Conservation (phyloP, 2,113 vertebrate species). For the Megaceryle maxima region DNA sequence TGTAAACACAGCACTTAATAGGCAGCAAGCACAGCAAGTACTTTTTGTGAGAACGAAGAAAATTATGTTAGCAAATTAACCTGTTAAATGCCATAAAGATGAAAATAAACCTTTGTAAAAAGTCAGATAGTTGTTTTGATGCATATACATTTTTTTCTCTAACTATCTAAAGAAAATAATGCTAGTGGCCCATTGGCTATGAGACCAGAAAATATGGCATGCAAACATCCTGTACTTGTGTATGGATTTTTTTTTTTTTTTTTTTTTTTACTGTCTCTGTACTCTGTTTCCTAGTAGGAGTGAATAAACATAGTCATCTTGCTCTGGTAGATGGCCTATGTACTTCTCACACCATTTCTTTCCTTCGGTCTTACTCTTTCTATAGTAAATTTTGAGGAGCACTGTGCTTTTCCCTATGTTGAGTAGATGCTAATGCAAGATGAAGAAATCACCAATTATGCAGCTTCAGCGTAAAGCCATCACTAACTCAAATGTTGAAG, state of each 20-base stretch:
- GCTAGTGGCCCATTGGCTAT: not conserved
- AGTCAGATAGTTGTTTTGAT: not conserved
- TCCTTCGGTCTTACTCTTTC: not conserved
- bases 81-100: not conserved
- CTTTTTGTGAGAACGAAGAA: not conserved
- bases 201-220: not conserved
- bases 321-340: not conserved
- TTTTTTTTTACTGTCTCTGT: not conserved
- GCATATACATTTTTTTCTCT: not conserved
- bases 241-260: not conserved
- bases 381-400: not conserved
- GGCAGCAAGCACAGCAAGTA: not conserved
- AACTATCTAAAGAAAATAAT: not conserved
- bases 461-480: not conserved
- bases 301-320: not conserved
- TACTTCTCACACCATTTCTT: not conserved
- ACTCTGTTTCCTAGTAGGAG: not conserved
- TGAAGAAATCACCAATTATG: constrained; percentile 7
- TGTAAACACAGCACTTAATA: not conserved
- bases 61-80: not conserved
- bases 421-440: not conserved
- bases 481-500: not conserved
- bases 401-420: not conserved
- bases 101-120: not conserved
- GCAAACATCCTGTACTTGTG: not conserved